phyloP scores from a whole-genome alignment of 1,140 invertebrate genomes.

The Aphelinus atriplicis region DNA sequence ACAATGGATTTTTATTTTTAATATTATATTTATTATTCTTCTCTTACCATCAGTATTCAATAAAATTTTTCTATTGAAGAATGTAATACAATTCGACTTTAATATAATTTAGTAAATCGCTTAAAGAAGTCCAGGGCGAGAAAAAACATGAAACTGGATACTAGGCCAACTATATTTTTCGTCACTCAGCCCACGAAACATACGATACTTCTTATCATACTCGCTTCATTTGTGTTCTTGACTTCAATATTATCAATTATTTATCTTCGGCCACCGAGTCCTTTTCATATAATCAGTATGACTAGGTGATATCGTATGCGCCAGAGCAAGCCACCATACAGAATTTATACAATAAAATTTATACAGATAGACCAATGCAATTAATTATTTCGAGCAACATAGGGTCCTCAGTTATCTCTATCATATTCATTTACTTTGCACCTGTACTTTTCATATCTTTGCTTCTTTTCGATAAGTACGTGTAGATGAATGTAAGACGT shows the following conservation, averaged over 20 bases:
- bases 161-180: slow-evolving; percentile 62
- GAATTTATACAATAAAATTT: slow-evolving; percentile 60
- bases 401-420: slow-evolving; percentile 46
- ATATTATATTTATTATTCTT: slow-evolving; percentile 3
- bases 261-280: no score
- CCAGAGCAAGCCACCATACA: slow-evolving; percentile 47
- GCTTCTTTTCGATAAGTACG: slow-evolving; percentile 44
- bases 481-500: slow-evolving; percentile 40
- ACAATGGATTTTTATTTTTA: slow-evolving; percentile 26
- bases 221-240: not conserved
- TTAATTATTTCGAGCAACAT: slow-evolving; percentile 53
- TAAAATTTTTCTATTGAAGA: slow-evolving; percentile 59
- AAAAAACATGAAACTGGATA: slow-evolving; percentile 62
- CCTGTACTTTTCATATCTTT: slow-evolving; percentile 41
- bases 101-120: slow-evolving; percentile 56
- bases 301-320: slow-evolving; percentile 5
- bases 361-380: slow-evolving; percentile 55
- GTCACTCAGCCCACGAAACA: not conserved
- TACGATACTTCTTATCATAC: not conserved
- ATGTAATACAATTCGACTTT: slow-evolving; percentile 55
- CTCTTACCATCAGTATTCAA: slow-evolving; percentile 49
- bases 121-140: slow-evolving; percentile 46
- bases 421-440: slow-evolving; percentile 40
- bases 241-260: no score
- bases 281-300: not conserved